Conservation (phyloP, 2,797 vertebrate species). For the Argyrosomus regius region DNA sequence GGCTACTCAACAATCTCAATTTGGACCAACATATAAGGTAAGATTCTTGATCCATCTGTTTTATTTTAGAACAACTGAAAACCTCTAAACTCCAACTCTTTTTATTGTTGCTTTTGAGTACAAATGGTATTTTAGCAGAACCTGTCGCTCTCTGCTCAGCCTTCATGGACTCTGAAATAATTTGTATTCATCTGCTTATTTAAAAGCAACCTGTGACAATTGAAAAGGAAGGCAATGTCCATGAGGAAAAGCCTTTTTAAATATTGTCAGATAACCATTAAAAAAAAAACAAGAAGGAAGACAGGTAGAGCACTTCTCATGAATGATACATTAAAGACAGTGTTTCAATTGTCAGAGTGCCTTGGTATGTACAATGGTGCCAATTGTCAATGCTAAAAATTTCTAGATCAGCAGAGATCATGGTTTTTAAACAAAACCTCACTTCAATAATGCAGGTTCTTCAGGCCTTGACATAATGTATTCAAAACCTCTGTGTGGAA, state of each 20-base stretch:
- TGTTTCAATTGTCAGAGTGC: slow-evolving; percentile 8
- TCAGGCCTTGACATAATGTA: slow-evolving; percentile 14
- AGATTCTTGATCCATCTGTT: background rate
- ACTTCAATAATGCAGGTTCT: slow-evolving; percentile 61
- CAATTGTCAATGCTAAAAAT: slow-evolving; percentile 25
- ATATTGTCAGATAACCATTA: background rate
- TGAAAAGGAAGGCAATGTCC: background rate
- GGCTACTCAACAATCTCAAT: background rate
- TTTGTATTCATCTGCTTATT: background rate
- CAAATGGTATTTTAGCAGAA: slow-evolving; percentile 7
- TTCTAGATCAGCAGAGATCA: slow-evolving; percentile 26
- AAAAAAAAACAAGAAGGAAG: background rate
- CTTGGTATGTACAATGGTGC: background rate
- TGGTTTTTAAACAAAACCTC: slow-evolving; percentile 35
- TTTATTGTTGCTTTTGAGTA: background rate
- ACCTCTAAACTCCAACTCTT: background rate
- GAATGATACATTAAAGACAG: slow-evolving; percentile 48
- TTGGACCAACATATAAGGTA: background rate
- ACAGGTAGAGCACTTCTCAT: slow-evolving; percentile 21
- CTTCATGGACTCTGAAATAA: background rate
- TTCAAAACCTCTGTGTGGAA: slow-evolving; percentile 22
- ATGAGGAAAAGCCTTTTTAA: background rate
- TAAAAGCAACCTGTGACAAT: background rate
- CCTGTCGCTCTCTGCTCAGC: background rate
- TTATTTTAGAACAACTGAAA: background rate